Base-by-base conservation (phyloP, 2,797 vertebrate species). In the Anisognathus igniventris region DNA sequence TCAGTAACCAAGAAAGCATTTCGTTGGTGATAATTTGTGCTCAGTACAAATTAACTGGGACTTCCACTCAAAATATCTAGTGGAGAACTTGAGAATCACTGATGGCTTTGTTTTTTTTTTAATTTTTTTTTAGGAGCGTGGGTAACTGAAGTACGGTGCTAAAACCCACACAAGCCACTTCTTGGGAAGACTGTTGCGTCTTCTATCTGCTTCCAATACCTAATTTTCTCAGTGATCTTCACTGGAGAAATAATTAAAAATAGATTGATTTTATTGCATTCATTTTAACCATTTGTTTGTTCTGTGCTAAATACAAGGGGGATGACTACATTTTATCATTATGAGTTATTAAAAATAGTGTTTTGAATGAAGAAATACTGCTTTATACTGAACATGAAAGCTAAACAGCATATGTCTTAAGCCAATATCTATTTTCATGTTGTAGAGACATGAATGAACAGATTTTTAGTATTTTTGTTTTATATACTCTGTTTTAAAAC, bases 391-490 rank as follows among this genome's bases (percentile, higher is more conserved):
- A 77, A 60, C 6, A 11, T 28, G 22, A 74, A 57, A 86, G 47
- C 4, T 23, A 40, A 74, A n/a, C 6, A 44, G 9, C 0, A 0
- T 33, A 14, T 60, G 4, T 39, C 22, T 72, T 53, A 35, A 78
- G 3, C 1, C 72, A n/a, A 33, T 33, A 13, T 71, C 14, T 86
- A 4, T 68, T 80, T 94, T 73, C 6, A 10, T 57, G 8, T 71
- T 61, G 37, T 8, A 21, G 20, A 62, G 14, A 73, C 3, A 9
- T 14, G 24, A 81, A 61, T 44, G 18, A 84, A 78, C 35, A 14
- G 9, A 54, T 56, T 61, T 88, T 56, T 39, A 45, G 20, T 30
- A 35, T 2, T 72, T 65, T 12, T 44, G 2, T 48, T 76, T 71
- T 23, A 60, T 33, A 14, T 2, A 5, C 1, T 48, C 10, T 35